Evolutionary conservation across 2,888 invertebrate genomes (phyloP).

Genomic region (Xestia xanthographa): DNA sequence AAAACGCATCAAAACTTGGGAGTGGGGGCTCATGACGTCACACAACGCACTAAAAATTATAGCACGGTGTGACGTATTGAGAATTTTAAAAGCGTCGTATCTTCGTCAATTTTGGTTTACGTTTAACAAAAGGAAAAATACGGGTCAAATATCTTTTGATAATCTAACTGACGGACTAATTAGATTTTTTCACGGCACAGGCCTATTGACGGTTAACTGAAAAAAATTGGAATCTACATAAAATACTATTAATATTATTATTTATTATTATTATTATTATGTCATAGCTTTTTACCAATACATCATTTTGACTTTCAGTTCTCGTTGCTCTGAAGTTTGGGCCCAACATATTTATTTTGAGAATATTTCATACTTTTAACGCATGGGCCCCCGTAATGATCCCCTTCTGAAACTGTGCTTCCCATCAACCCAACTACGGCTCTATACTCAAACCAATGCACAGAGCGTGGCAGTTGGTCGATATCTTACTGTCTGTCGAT

Average conservation of each 20-base stretch:
- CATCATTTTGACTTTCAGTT: background rate
- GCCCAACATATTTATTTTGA: background rate
- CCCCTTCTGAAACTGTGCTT: background rate
- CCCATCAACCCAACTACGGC: background rate
- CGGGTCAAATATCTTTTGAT: no score
- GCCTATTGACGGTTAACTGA: background rate
- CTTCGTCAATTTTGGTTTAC: no score
- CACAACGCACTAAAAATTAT: no score
- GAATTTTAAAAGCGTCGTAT: no score
- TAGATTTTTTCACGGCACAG: no score
- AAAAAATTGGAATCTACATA: background rate
- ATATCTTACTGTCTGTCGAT: slow-evolving; percentile 22
- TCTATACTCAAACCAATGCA: slow-evolving; percentile 14
- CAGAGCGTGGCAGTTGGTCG: slow-evolving; percentile 31
- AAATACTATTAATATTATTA: background rate
- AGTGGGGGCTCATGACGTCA: no score
- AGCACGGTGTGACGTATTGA: no score
- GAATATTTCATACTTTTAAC: background rate
- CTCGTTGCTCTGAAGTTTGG: background rate
- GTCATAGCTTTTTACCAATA: background rate
- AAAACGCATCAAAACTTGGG: no score
- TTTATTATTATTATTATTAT: no score
- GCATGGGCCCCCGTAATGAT: background rate
- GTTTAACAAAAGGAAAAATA: no score
- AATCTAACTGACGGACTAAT: no score